These are phyloP conservation scores for Limnephilus rhombicus DNA, from an alignment of 2,888 invertebrate genomes.

Conservation along the genomic window DNA sequence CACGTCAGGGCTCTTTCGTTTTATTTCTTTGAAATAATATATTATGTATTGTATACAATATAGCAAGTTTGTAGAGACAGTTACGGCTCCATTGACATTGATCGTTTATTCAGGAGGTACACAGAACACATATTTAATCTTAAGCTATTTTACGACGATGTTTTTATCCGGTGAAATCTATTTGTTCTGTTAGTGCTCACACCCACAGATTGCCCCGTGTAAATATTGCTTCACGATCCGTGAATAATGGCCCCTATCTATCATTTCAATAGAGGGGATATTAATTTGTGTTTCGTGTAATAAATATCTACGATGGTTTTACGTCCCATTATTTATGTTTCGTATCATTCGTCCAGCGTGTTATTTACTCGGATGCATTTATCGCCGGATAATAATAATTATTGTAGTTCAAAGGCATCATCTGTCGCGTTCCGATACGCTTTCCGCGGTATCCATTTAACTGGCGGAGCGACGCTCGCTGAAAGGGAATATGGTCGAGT, in stretches of 20 bases:
- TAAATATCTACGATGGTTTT: constrained; percentile 21
- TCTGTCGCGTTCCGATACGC: background rate
- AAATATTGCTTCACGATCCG: constrained; percentile 19
- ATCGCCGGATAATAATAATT: constrained; percentile 1
- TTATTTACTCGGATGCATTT: constrained; percentile 7
- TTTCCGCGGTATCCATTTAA: constrained; percentile 15
- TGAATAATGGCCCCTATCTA: constrained; percentile 24
- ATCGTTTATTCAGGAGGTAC: constrained; percentile 1
- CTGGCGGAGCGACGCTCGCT: background rate
- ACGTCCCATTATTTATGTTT: constrained; percentile 22
- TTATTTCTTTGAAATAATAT: background rate
- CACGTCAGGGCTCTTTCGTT: background rate
- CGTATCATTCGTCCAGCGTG: constrained; percentile 9
- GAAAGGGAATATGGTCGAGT: constrained; percentile 9
- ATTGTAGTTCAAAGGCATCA: constrained; percentile 11
- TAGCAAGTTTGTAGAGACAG: background rate
- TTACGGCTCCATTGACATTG: background rate
- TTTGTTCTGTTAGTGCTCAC: constrained; percentile 5
- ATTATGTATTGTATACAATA: background rate
- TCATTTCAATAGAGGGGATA: constrained; percentile 14
- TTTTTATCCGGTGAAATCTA: background rate
- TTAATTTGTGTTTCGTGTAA: constrained; percentile 14
- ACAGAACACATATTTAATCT: background rate
- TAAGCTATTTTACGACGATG: background rate
- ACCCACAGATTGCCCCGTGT: constrained; percentile 9